phyloP scores from a whole-genome alignment of 92 coral and sea anemone species.

The Parazoanthus swiftii region DNA sequence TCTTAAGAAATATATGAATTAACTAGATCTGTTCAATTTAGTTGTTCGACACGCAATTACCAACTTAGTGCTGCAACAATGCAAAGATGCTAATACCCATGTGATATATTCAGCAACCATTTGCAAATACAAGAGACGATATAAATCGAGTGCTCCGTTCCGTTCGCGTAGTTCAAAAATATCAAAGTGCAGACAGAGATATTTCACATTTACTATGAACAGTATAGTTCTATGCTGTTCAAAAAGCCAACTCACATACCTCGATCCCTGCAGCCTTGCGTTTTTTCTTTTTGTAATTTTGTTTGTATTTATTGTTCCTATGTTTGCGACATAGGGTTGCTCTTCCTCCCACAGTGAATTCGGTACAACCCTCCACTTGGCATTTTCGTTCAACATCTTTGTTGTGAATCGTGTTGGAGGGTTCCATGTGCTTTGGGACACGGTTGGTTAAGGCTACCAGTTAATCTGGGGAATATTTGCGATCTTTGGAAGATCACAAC shows the following conservation, averaged over 20 bases:
- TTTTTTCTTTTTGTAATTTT: constrained; percentile 97
- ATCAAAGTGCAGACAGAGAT: background rate
- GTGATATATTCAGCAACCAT: constrained; percentile 27
- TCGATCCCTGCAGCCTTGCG: constrained; percentile 78
- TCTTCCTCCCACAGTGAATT: constrained; percentile 87
- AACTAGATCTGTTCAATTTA: background rate
- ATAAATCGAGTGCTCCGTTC: too few relatives aligned
- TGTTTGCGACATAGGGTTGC: constrained; percentile 95
- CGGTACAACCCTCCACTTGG: constrained; percentile 93
- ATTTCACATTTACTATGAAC: background rate
- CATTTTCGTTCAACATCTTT: constrained; percentile 69
- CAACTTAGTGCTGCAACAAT: constrained; percentile 8
- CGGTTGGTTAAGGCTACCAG: background rate
- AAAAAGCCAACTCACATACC: constrained; percentile 43
- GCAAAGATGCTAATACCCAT: constrained; percentile 25
- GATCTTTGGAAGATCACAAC: constrained; percentile 43
- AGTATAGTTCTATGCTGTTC: background rate
- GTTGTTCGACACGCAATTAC: background rate
- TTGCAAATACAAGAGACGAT: background rate
- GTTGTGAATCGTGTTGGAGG: constrained; percentile 38
- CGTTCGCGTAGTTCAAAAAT: background rate
- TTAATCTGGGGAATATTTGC: constrained; percentile 23
- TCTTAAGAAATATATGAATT: background rate
- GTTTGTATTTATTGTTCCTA: constrained; percentile 96
- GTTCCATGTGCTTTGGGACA: constrained; percentile 56